Evolutionary conservation across 1,140 invertebrate species (phyloP).

Genomic region (Drosophila insularis): DNA sequence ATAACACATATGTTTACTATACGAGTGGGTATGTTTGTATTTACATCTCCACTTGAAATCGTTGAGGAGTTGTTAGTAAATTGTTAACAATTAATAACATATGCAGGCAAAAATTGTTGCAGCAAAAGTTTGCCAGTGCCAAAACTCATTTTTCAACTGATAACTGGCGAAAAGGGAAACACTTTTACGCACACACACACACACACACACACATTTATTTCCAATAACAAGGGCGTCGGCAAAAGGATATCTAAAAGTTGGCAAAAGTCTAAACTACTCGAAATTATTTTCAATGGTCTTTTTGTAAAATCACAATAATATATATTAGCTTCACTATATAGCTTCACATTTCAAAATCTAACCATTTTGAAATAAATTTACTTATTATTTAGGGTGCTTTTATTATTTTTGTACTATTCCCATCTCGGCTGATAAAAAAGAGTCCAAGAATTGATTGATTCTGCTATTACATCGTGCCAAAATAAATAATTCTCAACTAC

Average conservation of each 20-base stretch:
- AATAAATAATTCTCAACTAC: too few relatives aligned
- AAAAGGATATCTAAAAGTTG: neutral
- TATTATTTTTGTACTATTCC: too few relatives aligned
- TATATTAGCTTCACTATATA: too few relatives aligned
- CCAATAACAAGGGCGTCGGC: constrained; percentile 1
- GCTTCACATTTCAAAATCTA: too few relatives aligned
- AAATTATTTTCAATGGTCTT: too few relatives aligned
- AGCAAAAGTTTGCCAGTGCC: constrained; percentile 17
- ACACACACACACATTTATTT: constrained; percentile 14
- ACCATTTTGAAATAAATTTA: too few relatives aligned
- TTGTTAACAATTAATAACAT: constrained; percentile 68
- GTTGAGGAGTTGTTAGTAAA: constrained; percentile 47
- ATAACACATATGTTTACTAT: too few relatives aligned
- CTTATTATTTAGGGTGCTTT: too few relatives aligned
- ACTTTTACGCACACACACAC: constrained; percentile 6
- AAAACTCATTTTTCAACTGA: constrained; percentile 69
- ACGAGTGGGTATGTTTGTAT: neutral
- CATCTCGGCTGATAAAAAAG: too few relatives aligned
- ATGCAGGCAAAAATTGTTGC: constrained; percentile 32
- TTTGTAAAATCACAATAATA: too few relatives aligned
- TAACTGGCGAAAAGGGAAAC: constrained; percentile 51
- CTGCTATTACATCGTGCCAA: too few relatives aligned
- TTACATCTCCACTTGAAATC: constrained; percentile 13
- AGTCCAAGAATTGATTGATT: too few relatives aligned
- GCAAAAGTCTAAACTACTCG: neutral